A percentile compares a stretch with the other conserved stretches of the same genome.
Evolutionary conservation across 1,140 invertebrate species (phyloP).

Genomic region (Trachymyrmex cornetzi): DNA sequence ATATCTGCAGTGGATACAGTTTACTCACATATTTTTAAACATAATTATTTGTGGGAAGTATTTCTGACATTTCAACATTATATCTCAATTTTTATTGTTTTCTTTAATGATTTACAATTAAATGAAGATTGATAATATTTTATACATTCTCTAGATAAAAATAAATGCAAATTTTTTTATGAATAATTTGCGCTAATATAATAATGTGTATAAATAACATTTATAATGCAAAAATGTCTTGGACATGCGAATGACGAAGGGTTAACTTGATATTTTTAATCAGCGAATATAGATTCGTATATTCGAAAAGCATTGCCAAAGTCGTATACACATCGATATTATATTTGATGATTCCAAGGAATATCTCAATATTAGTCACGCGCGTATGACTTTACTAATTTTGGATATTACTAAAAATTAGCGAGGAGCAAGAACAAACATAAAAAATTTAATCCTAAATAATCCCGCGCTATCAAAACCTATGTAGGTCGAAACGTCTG

Average conservation of each 20-base stretch:
- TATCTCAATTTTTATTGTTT: too few relatives aligned
- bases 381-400: background rate
- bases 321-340: background rate
- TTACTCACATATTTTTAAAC: background rate
- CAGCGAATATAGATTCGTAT: background rate
- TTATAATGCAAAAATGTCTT: too few relatives aligned
- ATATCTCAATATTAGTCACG: background rate
- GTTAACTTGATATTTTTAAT: background rate
- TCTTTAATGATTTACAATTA: too few relatives aligned
- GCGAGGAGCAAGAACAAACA: background rate
- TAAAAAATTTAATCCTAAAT: background rate
- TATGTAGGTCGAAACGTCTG: constrained; percentile 13
- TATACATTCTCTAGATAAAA: too few relatives aligned
- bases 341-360: background rate
- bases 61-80: too few relatives aligned
- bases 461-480: background rate
- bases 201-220: too few relatives aligned
- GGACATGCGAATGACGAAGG: too few relatives aligned
- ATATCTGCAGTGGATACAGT: background rate
- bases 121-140: too few relatives aligned
- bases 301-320: background rate
- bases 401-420: background rate
- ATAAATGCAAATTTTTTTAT: too few relatives aligned
- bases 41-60: too few relatives aligned
- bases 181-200: too few relatives aligned